Evolutionary conservation across 1,140 invertebrate species (phyloP).

Genomic region (Atta colombica): DNA sequence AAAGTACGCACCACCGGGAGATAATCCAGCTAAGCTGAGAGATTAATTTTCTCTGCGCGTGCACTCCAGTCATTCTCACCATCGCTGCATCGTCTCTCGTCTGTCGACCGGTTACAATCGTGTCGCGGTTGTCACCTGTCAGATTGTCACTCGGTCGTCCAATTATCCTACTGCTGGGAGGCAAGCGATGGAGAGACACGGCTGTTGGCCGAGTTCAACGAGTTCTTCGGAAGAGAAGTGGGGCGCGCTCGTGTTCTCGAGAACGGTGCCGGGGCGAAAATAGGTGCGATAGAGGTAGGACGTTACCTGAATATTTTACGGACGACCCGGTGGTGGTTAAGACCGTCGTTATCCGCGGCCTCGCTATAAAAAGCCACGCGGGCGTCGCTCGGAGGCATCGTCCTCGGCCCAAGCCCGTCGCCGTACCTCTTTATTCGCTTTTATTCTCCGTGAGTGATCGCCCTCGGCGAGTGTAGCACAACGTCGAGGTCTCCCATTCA

Average conservation of each 20-base stretch:
- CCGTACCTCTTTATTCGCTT: constrained; percentile 42
- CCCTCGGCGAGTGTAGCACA: not conserved
- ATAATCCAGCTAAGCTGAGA: constrained; percentile 11
- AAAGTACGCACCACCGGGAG: constrained; percentile 32
- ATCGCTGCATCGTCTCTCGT: constrained; percentile 32
- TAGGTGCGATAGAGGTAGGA: constrained; percentile 62
- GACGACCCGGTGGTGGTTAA: constrained; percentile 45
- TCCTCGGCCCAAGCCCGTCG: constrained; percentile 17
- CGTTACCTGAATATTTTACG: constrained; percentile 66
- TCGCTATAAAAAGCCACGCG: constrained; percentile 57
- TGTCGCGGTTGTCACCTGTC: constrained; percentile 67
- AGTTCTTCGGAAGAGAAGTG: constrained; percentile 64
- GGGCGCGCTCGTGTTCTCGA: constrained; percentile 28
- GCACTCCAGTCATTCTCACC: constrained; percentile 10
- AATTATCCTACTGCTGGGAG: constrained; percentile 57
- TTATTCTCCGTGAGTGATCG: constrained; percentile 42
- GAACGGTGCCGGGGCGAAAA: constrained; percentile 60
- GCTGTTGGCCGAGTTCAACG: constrained; percentile 52
- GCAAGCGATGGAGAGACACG: constrained; percentile 13
- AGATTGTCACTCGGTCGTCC: constrained; percentile 66
- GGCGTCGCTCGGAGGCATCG: constrained; percentile 23
- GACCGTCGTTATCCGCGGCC: constrained; percentile 46
- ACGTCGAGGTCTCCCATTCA: constrained; percentile 28
- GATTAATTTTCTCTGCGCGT: constrained; percentile 55
- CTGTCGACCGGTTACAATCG: constrained; percentile 50